Conservation (phyloP, 2,113 vertebrate genomes). For the Sinosuthora webbiana region DNA sequence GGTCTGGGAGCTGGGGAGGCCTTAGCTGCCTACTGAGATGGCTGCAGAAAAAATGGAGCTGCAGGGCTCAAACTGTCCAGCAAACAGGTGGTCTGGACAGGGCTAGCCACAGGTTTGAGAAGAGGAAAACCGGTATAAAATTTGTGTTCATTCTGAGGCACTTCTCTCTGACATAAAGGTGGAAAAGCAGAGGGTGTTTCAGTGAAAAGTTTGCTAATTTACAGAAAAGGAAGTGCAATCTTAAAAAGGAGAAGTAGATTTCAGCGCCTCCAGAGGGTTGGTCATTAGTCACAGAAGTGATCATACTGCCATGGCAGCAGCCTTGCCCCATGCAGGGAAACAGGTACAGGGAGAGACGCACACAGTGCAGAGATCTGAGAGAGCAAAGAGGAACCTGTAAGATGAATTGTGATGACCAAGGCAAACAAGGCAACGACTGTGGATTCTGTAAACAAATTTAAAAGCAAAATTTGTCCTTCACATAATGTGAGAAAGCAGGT, state of each 20-base stretch:
- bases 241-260: background rate
- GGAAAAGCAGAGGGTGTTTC: background rate
- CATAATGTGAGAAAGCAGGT: background rate
- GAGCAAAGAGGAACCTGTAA: background rate
- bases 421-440: background rate
- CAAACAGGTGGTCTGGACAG: background rate
- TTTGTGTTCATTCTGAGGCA: background rate
- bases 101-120: background rate
- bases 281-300: background rate
- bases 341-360: background rate
- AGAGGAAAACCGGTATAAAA: background rate
- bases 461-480: background rate
- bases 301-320: background rate
- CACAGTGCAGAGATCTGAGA: background rate
- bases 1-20: background rate
- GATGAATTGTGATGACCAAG: rapidly evolving
- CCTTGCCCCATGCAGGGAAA: background rate
- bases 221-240: background rate
- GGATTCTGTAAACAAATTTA: background rate
- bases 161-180: background rate
- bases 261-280: background rate
- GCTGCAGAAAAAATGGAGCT: background rate
- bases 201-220: background rate
- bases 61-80: background rate
- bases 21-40: background rate